Conservation (phyloP, 1,140 invertebrate species). For the Sweltsa coloradensis region DNA sequence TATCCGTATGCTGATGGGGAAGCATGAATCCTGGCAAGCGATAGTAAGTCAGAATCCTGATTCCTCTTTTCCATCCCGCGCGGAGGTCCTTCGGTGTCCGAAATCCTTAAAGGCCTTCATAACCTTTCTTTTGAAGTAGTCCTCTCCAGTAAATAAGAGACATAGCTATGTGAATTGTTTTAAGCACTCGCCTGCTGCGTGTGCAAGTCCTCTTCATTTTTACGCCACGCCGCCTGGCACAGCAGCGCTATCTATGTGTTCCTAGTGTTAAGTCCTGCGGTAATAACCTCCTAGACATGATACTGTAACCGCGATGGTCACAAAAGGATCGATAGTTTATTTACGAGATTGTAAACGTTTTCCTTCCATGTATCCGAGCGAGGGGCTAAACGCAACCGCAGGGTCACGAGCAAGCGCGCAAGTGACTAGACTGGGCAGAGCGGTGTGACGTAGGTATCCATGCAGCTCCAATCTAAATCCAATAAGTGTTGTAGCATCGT, state of each 20-base stretch:
- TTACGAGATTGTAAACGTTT: too few relatives aligned
- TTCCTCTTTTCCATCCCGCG: background rate
- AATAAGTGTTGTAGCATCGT: too few relatives aligned
- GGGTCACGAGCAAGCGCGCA: too few relatives aligned
- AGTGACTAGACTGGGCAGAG: too few relatives aligned
- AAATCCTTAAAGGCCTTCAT: background rate
- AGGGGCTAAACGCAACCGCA: too few relatives aligned
- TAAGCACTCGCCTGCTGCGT: background rate
- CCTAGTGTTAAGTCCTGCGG: background rate
- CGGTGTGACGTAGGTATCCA: too few relatives aligned
- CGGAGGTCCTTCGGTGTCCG: background rate
- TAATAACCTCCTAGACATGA: too few relatives aligned
- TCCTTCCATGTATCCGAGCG: too few relatives aligned
- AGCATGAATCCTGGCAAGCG: background rate
- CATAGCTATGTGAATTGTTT: background rate
- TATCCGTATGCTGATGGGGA: background rate
- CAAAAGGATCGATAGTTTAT: too few relatives aligned
- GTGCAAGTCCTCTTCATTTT: background rate
- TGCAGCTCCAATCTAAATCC: too few relatives aligned
- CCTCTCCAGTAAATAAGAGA: background rate
- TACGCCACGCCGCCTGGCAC: background rate
- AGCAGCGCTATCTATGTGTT: background rate
- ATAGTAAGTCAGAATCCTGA: slow-evolving; percentile 2
- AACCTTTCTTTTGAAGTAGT: slow-evolving; percentile 1
- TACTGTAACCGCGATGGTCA: too few relatives aligned